Evolutionary conservation across 2,888 invertebrate genomes (phyloP).

Genomic region (Volucella inanis): DNA sequence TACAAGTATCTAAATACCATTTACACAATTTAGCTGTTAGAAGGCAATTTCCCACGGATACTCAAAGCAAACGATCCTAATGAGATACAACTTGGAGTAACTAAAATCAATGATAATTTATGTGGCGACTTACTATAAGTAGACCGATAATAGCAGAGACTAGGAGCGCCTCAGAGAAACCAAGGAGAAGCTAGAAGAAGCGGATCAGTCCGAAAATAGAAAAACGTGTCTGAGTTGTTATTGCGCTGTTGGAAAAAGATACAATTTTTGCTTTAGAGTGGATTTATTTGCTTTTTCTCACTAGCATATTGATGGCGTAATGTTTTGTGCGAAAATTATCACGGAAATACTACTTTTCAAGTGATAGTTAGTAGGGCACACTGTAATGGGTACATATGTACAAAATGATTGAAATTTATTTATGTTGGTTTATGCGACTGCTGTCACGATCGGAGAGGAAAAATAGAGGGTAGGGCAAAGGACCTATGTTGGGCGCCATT

Average conservation of each 20-base stretch:
- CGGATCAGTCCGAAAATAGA: constrained; percentile 63
- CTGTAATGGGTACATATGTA: no score
- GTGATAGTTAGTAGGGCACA: no score
- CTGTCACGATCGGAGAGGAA: no score
- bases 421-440: no score
- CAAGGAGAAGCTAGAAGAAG: constrained; percentile 40
- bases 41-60: constrained; percentile 46
- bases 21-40: constrained; percentile 8
- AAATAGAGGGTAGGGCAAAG: no score
- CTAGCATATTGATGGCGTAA: no score
- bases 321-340: constrained; percentile 32
- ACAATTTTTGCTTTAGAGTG: no score
- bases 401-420: no score
- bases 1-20: constrained; percentile 13
- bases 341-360: constrained; percentile 9
- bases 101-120: constrained; percentile 72
- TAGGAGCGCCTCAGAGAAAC: no score
- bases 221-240: constrained; percentile 52
- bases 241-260: constrained; percentile 18
- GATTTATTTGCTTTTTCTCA: constrained; percentile 1
- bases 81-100: constrained; percentile 51
- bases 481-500: no score
- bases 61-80: constrained; percentile 59
- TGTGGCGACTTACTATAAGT: constrained; percentile 66
- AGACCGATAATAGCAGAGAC: constrained; percentile 37